Percentiles rank a stretch among this genome's conserved stretches.
phyloP scores from a whole-genome alignment of 1,140 invertebrate species.

The Prorops nasuta region DNA sequence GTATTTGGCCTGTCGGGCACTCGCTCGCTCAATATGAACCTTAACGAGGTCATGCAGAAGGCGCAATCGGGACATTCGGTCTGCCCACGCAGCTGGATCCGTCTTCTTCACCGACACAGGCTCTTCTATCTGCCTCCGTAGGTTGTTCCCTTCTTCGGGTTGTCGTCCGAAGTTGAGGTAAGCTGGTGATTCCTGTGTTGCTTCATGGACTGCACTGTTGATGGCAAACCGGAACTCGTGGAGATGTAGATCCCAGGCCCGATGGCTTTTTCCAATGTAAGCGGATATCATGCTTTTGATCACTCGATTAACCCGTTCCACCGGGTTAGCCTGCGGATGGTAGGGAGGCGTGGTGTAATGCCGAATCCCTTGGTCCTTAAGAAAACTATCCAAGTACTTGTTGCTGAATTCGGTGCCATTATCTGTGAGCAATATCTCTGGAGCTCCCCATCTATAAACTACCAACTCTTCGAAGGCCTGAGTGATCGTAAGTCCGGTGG shows the following conservation, averaged over 20 bases:
- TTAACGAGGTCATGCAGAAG: not conserved
- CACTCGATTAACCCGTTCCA: constrained; percentile 47
- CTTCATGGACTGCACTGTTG: constrained; percentile 29
- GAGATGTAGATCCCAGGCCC: constrained; percentile 34
- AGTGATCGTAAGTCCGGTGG: constrained; percentile 25
- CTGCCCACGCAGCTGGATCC: not conserved
- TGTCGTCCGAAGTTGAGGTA: constrained; percentile 40
- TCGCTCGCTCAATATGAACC: not conserved
- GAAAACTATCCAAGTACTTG: not conserved
- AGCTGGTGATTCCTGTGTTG: constrained; percentile 34
- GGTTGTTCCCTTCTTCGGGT: constrained; percentile 19
- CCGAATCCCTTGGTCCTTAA: not conserved
- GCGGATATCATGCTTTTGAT: constrained; percentile 44
- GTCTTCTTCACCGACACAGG: not conserved
- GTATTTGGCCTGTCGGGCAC: not conserved
- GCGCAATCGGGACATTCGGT: not conserved
- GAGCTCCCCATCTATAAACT: constrained; percentile 33
- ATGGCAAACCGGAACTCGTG: constrained; percentile 29
- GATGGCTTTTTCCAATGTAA: constrained; percentile 36
- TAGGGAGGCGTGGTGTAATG: constrained; percentile 27
- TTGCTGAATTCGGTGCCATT: constrained; percentile 48
- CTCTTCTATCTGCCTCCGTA: not conserved
- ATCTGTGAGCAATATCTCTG: constrained; percentile 41
- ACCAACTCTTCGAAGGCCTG: constrained; percentile 29
- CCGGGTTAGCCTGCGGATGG: constrained; percentile 45